Evolutionary conservation across 2,888 invertebrate species (phyloP), one percentile per base, ranked within the genome.

Genomic region (Caenorhabditis imperialis): DNA sequence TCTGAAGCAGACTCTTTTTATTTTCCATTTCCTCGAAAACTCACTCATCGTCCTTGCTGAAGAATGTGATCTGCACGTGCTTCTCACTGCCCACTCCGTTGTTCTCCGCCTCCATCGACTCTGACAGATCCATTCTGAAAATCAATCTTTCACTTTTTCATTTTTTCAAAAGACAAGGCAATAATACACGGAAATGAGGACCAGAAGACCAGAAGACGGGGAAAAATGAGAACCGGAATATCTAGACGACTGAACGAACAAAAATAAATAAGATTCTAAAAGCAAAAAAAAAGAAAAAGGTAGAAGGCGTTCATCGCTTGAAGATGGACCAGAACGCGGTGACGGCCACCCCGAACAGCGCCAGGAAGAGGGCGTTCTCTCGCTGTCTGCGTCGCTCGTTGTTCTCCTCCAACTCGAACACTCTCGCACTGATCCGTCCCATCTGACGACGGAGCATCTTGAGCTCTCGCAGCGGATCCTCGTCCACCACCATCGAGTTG

Each of bases 41-140:
- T 72, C 45, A 78, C 74, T 72, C 58, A 10, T 69, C 37, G 10
- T 76, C 67, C n/a, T 74, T 62, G 6, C 74, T 63, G 69, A 76
- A 78, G 38, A 81, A 81, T 3, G 72, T 69, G 20, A 81, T 69
- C 50, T 78, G 78, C 14, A 81, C 75, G 60, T 81, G 79, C 37
- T 63, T 51, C 57, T 62, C 47, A 44, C 69, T 67, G 8, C 30
- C 38, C 18, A 61, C 60, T 8, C 40, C 57, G 12, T 55, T 65
- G n/a, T 70, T 35, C n/a, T 57, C 55, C 40, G 48, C 6, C 14
- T 55, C 63, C 54, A 63, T 54, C 22, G 47, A 25, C 2, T 65
- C 63, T 16, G 38, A 33, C 16, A 37, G 6, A 1, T 54, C 63
- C 63, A 55, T 54, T 4, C 5, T 40, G 44, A 22, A 50, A 18